Evolutionary conservation across 2,797 vertebrate genomes (phyloP).

Genomic region (Enteromius fasciolatus): DNA sequence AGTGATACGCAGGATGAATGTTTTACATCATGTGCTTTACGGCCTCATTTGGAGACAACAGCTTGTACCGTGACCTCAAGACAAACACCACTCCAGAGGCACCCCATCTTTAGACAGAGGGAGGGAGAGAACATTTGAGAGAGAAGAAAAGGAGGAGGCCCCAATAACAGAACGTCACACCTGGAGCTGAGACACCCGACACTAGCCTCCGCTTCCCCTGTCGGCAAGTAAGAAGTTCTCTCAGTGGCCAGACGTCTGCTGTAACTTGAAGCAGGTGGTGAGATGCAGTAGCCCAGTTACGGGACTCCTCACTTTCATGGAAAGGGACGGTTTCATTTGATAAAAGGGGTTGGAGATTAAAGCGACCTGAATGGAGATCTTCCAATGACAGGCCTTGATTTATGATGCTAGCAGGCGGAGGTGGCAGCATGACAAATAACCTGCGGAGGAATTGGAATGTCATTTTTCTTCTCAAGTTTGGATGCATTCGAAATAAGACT

Average conservation of each 20-base stretch:
- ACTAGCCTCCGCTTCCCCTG: neutral
- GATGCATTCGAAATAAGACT: slow-evolving; percentile 27
- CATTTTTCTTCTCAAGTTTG: slow-evolving; percentile 36
- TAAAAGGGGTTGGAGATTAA: slow-evolving; percentile 50
- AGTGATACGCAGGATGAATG: slow-evolving; percentile 57
- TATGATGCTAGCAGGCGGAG: slow-evolving; percentile 52
- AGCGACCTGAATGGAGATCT: slow-evolving; percentile 53
- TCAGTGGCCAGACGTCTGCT: slow-evolving; percentile 26
- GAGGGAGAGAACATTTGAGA: slow-evolving; percentile 1
- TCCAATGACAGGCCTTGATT: slow-evolving; percentile 54
- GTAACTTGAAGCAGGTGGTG: slow-evolving; percentile 59
- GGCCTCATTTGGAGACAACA: slow-evolving; percentile 62
- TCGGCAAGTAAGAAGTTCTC: slow-evolving; percentile 15
- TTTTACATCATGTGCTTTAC: slow-evolving; percentile 64
- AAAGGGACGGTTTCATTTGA: slow-evolving; percentile 59
- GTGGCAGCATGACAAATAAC: slow-evolving; percentile 62
- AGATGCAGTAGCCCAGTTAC: slow-evolving; percentile 46
- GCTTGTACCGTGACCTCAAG: slow-evolving; percentile 63
- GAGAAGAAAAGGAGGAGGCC: slow-evolving; percentile 30
- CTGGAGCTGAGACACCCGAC: slow-evolving; percentile 34
- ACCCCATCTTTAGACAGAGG: slow-evolving; percentile 24
- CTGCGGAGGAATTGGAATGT: slow-evolving; percentile 50
- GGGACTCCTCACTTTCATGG: slow-evolving; percentile 47
- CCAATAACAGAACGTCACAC: slow-evolving; percentile 36
- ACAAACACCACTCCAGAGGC: slow-evolving; percentile 53